Conservation (phyloP, 2,888 invertebrate species). For the Seira sanloemensis region DNA sequence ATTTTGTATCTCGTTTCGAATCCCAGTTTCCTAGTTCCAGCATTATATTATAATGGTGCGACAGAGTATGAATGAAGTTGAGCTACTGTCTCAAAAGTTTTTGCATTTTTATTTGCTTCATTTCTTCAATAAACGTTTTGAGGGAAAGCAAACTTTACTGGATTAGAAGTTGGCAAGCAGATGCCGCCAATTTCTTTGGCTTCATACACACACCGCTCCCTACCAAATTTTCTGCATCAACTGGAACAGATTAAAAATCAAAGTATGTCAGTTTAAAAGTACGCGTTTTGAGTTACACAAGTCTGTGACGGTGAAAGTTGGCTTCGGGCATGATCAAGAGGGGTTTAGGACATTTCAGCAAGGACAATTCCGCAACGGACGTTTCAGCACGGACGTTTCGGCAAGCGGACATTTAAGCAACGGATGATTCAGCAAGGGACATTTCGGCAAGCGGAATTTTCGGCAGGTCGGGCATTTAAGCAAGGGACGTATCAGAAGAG, state of each 20-base stretch:
- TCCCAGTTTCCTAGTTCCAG: not conserved
- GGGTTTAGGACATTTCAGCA: too few relatives aligned
- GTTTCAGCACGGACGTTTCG: too few relatives aligned
- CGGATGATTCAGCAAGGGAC: too few relatives aligned
- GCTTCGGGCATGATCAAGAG: not conserved
- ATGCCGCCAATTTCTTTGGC: not conserved
- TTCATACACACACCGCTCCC: not conserved
- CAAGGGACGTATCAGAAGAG: too few relatives aligned
- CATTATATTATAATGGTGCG: not conserved
- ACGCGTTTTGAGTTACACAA: not conserved
- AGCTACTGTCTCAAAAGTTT: not conserved
- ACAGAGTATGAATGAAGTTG: not conserved
- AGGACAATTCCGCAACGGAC: not conserved
- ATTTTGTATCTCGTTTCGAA: not conserved
- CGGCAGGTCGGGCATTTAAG: too few relatives aligned
- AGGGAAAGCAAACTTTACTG: not conserved
- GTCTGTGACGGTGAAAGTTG: not conserved
- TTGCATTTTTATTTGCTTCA: not conserved
- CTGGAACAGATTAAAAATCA: not conserved
- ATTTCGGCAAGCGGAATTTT: too few relatives aligned
- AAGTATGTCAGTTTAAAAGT: not conserved
- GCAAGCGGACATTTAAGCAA: not conserved
- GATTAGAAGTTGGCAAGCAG: not conserved
- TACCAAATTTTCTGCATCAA: not conserved
- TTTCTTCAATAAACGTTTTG: not conserved